A percentile compares a stretch with the other conserved stretches of the same genome.
These are phyloP conservation scores for Taurulus bubalis DNA, from an alignment of 2,113 vertebrate species.

Conservation along the genomic window DNA sequence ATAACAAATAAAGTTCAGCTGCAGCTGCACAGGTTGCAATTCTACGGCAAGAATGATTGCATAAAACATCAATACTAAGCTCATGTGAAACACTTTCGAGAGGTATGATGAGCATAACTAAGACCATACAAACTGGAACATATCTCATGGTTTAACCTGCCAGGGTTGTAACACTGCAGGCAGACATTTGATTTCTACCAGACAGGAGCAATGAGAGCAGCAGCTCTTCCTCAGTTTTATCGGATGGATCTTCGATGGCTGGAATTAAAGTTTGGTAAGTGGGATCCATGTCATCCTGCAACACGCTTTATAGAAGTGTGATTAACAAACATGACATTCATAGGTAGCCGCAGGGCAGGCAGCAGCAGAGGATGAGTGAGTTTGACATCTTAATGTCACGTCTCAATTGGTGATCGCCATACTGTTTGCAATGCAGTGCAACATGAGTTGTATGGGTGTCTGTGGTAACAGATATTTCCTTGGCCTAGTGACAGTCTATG, in stretches of 20 bases:
- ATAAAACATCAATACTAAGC: not conserved
- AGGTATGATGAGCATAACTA: not conserved
- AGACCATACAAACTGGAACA: not conserved
- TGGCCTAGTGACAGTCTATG: slow-evolving; percentile 37
- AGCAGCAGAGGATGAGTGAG: slow-evolving; percentile 24
- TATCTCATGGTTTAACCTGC: not conserved
- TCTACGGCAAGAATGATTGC: not conserved
- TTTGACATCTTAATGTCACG: slow-evolving; percentile 42
- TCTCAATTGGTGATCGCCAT: slow-evolving; percentile 40
- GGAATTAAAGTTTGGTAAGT: slow-evolving; percentile 19
- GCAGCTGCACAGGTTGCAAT: not conserved
- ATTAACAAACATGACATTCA: slow-evolving; percentile 61
- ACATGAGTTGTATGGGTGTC: not conserved
- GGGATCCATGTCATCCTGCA: slow-evolving; percentile 16
- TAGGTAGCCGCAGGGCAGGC: slow-evolving; percentile 33
- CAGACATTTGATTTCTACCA: slow-evolving; percentile 20
- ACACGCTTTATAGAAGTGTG: slow-evolving; percentile 13
- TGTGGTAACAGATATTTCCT: slow-evolving; percentile 46
- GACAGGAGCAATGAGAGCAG: slow-evolving; percentile 5
- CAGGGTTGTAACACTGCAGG: not conserved
- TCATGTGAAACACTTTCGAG: slow-evolving; percentile 4
- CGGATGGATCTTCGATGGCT: slow-evolving; percentile 1
- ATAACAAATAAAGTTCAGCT: not conserved
- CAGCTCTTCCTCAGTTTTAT: slow-evolving; percentile 25
- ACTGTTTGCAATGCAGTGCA: not conserved